Conservation (phyloP, 2,888 invertebrate species). For the Heliconius erato region DNA sequence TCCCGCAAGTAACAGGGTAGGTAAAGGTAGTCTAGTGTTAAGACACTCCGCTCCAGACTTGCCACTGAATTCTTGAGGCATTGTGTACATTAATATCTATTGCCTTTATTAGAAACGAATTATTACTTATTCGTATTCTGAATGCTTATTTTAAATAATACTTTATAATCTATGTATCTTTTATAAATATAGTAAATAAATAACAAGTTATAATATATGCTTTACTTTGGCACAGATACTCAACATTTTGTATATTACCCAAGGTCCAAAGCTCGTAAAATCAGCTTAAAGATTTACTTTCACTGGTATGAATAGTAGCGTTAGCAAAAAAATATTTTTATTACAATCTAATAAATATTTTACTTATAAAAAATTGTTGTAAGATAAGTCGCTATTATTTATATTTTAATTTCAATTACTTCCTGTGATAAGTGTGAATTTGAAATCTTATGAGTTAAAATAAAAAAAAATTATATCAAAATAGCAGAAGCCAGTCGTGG, state of each 20-base stretch:
- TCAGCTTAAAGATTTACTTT: conserved; percentile 19
- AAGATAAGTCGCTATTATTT: background rate
- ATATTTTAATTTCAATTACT: background rate
- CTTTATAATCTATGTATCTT: background rate
- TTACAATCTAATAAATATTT: background rate
- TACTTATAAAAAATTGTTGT: background rate
- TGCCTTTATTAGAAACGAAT: background rate
- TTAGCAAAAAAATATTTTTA: background rate
- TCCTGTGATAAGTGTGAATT: background rate
- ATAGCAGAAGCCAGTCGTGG: too few species aligned
- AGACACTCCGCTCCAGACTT: too few species aligned
- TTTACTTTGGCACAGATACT: conserved; percentile 1
- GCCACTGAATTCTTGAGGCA: too few species aligned
- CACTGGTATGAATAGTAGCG: background rate
- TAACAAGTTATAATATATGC: conserved; percentile 15
- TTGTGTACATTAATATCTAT: background rate
- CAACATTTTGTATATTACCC: conserved; percentile 20
- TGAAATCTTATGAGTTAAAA: background rate
- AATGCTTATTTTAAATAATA: background rate
- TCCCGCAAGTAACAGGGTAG: too few species aligned
- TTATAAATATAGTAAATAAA: background rate
- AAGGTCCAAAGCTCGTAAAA: conserved; percentile 18
- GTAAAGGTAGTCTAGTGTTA: too few species aligned
- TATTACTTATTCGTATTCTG: background rate
- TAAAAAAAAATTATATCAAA: background rate